Percentiles rank a stretch among this genome's conserved stretches.
phyloP scores from a whole-genome alignment of 2,888 invertebrate species.

The Entomobrya proxima region DNA sequence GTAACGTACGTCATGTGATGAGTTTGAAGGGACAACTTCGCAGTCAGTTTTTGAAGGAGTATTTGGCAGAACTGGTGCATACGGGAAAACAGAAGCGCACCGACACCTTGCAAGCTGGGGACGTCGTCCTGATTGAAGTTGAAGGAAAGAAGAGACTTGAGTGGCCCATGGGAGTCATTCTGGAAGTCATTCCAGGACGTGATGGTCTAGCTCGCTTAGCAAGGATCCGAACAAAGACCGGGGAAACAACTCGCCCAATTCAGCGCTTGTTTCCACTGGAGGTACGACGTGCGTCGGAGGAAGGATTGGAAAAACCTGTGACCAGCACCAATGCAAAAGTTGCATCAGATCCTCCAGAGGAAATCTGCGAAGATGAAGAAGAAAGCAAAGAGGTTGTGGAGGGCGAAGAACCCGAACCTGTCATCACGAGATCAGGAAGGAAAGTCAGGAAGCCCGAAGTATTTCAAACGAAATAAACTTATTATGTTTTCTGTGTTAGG shows the following conservation, averaged over 20 bases:
- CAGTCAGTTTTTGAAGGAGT: not conserved
- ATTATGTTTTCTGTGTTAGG: no score
- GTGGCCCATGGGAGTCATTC: slow-evolving; percentile 10
- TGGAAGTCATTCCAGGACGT: not conserved
- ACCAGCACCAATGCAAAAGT: no score
- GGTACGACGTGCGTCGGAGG: no score
- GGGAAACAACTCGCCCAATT: not conserved
- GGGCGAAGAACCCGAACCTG: no score
- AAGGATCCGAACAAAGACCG: not conserved
- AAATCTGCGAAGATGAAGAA: no score
- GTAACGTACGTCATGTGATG: not conserved
- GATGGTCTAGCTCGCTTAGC: not conserved
- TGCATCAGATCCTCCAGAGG: no score
- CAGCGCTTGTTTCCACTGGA: not conserved
- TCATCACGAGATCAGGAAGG: no score
- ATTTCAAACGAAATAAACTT: no score
- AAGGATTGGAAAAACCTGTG: no score
- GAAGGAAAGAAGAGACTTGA: slow-evolving; percentile 1
- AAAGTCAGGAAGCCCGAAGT: no score
- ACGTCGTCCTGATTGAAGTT: not conserved
- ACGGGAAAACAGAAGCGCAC: not conserved
- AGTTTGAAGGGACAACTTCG: not conserved
- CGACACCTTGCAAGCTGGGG: not conserved
- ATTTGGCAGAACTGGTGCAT: not conserved
- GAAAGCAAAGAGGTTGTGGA: no score